Base-by-base conservation (phyloP, 2,797 vertebrate species). In the Hybognathus amarus region DNA sequence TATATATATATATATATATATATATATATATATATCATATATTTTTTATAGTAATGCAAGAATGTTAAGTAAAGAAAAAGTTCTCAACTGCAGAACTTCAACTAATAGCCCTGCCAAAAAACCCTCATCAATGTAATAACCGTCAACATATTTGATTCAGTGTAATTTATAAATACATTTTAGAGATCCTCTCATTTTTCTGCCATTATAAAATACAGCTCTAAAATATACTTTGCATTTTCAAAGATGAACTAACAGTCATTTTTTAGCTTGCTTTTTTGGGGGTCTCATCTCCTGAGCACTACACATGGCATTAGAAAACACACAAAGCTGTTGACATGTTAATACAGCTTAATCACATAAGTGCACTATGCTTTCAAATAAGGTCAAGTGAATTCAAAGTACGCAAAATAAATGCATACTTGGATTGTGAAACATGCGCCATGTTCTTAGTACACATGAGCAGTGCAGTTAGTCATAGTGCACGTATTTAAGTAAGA, bases 221-320 rank as follows among this genome's bases (percentile, higher is more conserved):
- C 84, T 91, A 83, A 94, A 94, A 94, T 93, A 93, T 93, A 93
- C 90, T 92, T 61, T 85, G 79, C 79, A 73, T 90, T 89, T 89
- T 89, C 77, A 84, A 90, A 88, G 88, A 88, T 90, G 75, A 67
- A 86, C 87, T 93, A 94, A 94, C 92, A 93, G 93, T 94, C 91
- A 6, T 33, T 69, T 80, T 89, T 91, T 89, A 87, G 77, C 30
- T 76, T 87, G 59, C 15, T 67, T 79, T 76, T 80, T 74, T 74
- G 45, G 45, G 83, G 87, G 82, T 88, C 73, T 67, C 86, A 86
- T 91, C 68, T 90, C 93, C 91, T 92, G 90, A 94, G 91, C 88
- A 86, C 89, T 90, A 80, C 84, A 84, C 85, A 78, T 45, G 77
- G 87, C 84, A 80, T 90, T 74, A 79, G 38, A 74, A 75, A 84